Base-by-base conservation (phyloP, 2,888 invertebrate genomes). In the Hypolimnas misippus region DNA sequence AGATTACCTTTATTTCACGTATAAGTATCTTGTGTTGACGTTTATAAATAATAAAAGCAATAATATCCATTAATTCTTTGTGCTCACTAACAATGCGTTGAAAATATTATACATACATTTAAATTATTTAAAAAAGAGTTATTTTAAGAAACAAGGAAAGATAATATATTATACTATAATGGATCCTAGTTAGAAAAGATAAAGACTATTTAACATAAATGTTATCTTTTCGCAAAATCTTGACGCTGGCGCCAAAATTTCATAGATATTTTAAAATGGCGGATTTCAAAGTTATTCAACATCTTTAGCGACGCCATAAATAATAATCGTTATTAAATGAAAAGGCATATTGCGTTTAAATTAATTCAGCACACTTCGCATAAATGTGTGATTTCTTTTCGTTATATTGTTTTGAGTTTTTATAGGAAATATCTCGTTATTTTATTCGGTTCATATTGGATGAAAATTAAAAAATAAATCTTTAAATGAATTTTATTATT, bases 181-280 rank as follows among this genome's bases (percentile, higher is more conserved):
- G 12, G 35, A 38, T n/a, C n/a, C 7, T 6, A 33, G 7, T 2
- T 8, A 33, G n/a, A n/a, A 38, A 1, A 38, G 35, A 38, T 38
- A 38, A 46, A 4, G 5, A 1, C 0, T 46, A n/a, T 12, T 21
- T 5, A 19, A 46, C 19, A 4, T 46, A 21, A 21, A 21, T n/a
- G 16, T 42, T 42, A 42, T 42, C 12, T 21, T 12, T 46, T 21
- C 12, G 5, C 21, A n/a, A 12, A 46, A 21, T 19, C 35, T n/a
- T 21, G 44, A 19, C 42, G 42, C 17, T 46, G 44, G 44, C 44
- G 44, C 44, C 44, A 21, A 46, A 46, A 21, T 21, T 46, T 21
- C 19, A 19, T 46, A 46, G 21, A 46, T 21, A 46, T 21, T 21
- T 5, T 46, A 46, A 46, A 46, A 46, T 44, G 19, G 44, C 44